These are phyloP conservation scores for Thaumetopoea pityocampa DNA, from an alignment of 1,140 invertebrate genomes.

Conservation along the genomic window DNA sequence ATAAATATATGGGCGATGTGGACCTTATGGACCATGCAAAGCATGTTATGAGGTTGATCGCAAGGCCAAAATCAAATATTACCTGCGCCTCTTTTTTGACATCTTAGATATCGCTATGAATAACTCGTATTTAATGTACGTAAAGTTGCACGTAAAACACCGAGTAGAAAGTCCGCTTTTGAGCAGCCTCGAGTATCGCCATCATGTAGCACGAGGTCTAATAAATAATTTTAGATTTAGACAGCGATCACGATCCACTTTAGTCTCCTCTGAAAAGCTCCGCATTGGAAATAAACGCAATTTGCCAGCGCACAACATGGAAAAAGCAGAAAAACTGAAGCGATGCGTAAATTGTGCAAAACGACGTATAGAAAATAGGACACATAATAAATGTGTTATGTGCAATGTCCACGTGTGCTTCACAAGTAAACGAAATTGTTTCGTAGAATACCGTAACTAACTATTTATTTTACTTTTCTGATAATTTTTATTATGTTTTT, in stretches of 20 bases:
- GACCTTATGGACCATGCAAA: conserved; percentile 27
- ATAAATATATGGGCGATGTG: conserved; percentile 34
- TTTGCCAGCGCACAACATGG: conserved; percentile 26
- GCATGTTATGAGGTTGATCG: conserved; percentile 28
- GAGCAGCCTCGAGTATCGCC: conserved; percentile 20
- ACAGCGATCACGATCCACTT: conserved; percentile 25
- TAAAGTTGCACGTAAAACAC: conserved; percentile 15
- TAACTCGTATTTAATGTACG: conserved; percentile 27
- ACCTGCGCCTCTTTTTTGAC: conserved; percentile 29
- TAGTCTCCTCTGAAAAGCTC: conserved; percentile 22
- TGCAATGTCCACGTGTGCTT: conserved; percentile 35
- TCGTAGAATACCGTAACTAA: conserved; percentile 27
- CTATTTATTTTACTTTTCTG: conserved; percentile 22
- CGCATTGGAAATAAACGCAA: conserved; percentile 24
- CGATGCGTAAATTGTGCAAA: conserved; percentile 34
- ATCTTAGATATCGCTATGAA: conserved; percentile 31
- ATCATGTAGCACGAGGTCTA: conserved; percentile 28
- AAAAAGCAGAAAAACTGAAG: conserved; percentile 28
- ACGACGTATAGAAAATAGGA: conserved; percentile 30
- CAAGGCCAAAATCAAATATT: conserved; percentile 30
- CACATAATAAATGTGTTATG: conserved; percentile 33
- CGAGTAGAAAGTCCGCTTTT: conserved; percentile 8
- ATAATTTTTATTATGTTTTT: no score
- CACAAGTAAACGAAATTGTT: conserved; percentile 31
- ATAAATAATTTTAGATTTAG: conserved; percentile 33